phyloP scores from a whole-genome alignment of 2,797 vertebrate species.

The Xerus rutilus region DNA sequence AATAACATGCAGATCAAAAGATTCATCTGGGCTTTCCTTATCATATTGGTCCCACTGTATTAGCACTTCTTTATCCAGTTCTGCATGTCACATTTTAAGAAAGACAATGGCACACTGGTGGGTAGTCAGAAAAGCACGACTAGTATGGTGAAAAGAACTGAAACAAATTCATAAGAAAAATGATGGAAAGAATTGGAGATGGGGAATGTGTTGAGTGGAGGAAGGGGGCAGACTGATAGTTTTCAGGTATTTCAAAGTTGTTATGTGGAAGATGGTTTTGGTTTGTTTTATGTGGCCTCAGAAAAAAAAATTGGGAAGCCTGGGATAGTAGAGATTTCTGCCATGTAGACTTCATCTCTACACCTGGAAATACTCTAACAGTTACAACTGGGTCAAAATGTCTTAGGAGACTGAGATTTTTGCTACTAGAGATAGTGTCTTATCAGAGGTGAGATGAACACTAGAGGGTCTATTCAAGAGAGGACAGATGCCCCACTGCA shows the following conservation, averaged over 20 bases:
- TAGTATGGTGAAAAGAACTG: background rate
- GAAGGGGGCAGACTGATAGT: background rate
- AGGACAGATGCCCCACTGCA: background rate
- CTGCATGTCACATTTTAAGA: background rate
- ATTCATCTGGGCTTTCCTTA: background rate
- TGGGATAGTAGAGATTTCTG: background rate
- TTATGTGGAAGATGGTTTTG: conserved; percentile 4
- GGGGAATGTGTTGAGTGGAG: background rate
- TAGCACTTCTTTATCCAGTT: background rate
- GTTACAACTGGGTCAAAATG: background rate
- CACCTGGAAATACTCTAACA: background rate
- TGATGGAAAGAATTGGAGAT: background rate
- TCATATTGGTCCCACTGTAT: background rate
- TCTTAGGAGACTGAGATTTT: background rate
- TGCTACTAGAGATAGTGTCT: background rate
- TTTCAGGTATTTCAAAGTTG: conserved; percentile 8
- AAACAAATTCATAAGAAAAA: background rate
- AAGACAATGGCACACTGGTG: background rate
- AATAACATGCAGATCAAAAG: background rate
- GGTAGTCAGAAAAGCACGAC: background rate
- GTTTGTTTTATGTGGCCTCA: background rate
- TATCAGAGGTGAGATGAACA: background rate
- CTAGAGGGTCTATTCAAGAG: background rate
- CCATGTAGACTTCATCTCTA: background rate
- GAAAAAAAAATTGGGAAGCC: background rate